Evolutionary conservation across 2,797 vertebrate genomes (phyloP), one percentile per base, ranked within the genome.

Genomic region (Gallinago nigripennis): DNA sequence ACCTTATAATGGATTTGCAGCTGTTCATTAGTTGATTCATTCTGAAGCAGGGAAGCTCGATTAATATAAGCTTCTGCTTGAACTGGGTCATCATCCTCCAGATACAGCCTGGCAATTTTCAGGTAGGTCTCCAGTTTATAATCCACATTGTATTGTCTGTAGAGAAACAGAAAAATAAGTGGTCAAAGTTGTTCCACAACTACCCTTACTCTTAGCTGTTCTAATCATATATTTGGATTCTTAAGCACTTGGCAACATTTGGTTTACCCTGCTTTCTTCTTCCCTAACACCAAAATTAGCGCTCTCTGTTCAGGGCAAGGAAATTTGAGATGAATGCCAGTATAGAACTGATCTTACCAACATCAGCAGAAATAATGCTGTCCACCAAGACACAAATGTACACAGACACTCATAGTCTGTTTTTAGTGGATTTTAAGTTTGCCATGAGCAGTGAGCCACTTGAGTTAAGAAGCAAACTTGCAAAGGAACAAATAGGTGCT

Each of bases 1-100:
- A 99, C 99, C 99, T 99, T 99, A 92, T 99, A 99, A 95, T 99
- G 99, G 93, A 99, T 99, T 97, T 99, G 99, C 87, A 99, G 98
- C 96, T 99, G 99, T 84, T 99, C 99, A 33, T 99, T 99, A 54
- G 99, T 99, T 51, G 99, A 99, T 89, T 99, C 99, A 48, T 99
- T 99, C 98, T 99, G 99, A 83, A 99, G 99, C 92, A 99, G 96
- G 8, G 99, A 99, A 23, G 99, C 99, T 95, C 99, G 98, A 96
- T 99, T 99, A 97, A 99, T 99, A 95, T 99, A 99, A 27, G 99
- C 99, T 96, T 99, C 99, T 6, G 99, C 99, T 97, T 99, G 99
- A 72, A 99, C 99, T 1, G 99, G 99, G 94, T 99, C 99, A 64
- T 99, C 99, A 43, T 99, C 99, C 94, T 99, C 99, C 79, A 99